Percentiles rank a stretch among this genome's conserved stretches.
These are phyloP conservation scores for Agriopis leucophaearia DNA, from an alignment of 2,888 invertebrate genomes.

Conservation along the genomic window DNA sequence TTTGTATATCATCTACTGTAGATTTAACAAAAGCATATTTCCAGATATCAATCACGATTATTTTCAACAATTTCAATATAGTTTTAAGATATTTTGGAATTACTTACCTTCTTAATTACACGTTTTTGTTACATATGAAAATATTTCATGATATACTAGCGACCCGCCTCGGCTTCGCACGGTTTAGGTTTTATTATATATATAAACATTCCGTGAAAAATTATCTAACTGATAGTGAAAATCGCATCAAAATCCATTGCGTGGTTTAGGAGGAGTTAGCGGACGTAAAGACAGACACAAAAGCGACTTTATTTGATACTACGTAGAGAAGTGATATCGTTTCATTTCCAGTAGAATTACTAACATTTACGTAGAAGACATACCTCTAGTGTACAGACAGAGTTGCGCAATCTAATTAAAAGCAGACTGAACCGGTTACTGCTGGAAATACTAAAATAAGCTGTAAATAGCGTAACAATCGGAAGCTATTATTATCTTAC, in stretches of 20 bases:
- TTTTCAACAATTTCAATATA: not conserved
- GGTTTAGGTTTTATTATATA: no score
- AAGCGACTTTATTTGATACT: no score
- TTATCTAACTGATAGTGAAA: no score
- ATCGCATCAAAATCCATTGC: no score
- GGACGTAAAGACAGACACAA: no score
- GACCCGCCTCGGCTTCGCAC: no score
- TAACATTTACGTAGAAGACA: slow-evolving; percentile 22
- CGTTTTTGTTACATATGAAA: not conserved
- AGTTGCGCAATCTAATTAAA: slow-evolving; percentile 16
- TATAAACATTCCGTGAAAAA: no score
- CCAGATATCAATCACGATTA: not conserved
- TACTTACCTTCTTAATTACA: not conserved
- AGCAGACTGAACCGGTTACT: slow-evolving; percentile 26
- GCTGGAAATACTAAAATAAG: slow-evolving; percentile 11
- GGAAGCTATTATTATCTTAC: slow-evolving; percentile 10
- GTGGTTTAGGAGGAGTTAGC: no score
- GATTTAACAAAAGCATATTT: not conserved
- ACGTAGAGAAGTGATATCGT: not conserved
- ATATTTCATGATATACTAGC: no score
- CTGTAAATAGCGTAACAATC: slow-evolving; percentile 26
- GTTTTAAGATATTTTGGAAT: not conserved
- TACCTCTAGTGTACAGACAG: slow-evolving; percentile 13
- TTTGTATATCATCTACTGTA: no score
- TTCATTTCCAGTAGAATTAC: not conserved